Percentiles rank a stretch among this genome's conserved stretches.
Conservation (phyloP, 1,140 invertebrate genomes). For the Drosophila albomicans region DNA sequence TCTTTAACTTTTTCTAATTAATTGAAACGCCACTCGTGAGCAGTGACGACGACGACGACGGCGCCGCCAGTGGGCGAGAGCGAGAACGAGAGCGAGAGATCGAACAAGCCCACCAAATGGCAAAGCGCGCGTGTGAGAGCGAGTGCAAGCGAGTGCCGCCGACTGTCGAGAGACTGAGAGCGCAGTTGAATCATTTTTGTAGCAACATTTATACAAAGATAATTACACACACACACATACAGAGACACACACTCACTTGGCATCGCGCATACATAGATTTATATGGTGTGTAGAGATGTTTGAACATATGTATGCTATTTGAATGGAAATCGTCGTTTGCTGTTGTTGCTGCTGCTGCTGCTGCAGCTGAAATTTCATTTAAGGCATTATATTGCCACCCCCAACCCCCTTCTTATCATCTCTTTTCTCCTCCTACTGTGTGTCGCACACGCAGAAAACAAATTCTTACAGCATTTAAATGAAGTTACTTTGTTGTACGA, state of each 20-base stretch:
- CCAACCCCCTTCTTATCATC: slow-evolving; percentile 5
- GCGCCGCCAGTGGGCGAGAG: slow-evolving; percentile 11
- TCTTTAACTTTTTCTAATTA: slow-evolving; percentile 84
- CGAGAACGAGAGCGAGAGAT: slow-evolving; percentile 21
- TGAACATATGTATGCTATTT: slow-evolving; percentile 54
- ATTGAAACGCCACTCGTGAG: slow-evolving; percentile 80
- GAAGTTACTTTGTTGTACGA: slow-evolving; percentile 64
- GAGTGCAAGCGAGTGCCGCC: slow-evolving; percentile 8
- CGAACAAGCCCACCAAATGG: slow-evolving; percentile 11
- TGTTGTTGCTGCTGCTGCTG: slow-evolving; percentile 21
- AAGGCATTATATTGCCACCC: slow-evolving; percentile 50
- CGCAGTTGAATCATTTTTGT: slow-evolving; percentile 44
- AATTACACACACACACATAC: slow-evolving; percentile 25
- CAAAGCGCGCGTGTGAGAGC: slow-evolving; percentile 7
- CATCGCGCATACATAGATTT: slow-evolving; percentile 16
- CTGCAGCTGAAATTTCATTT: slow-evolving; percentile 48
- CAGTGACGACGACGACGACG: slow-evolving; percentile 55
- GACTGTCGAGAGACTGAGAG: slow-evolving; percentile 11
- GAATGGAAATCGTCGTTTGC: slow-evolving; percentile 43
- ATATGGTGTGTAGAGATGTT: slow-evolving; percentile 40
- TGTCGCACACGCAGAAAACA: slow-evolving; percentile 72
- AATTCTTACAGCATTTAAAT: slow-evolving; percentile 82
- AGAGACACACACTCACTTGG: slow-evolving; percentile 1
- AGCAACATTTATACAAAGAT: slow-evolving; percentile 43
- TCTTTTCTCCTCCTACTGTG: slow-evolving; percentile 6